A percentile compares a stretch with the other conserved stretches of the same genome.
phyloP scores from a whole-genome alignment of 2,888 invertebrate species.

The Coenonympha glycerion region DNA sequence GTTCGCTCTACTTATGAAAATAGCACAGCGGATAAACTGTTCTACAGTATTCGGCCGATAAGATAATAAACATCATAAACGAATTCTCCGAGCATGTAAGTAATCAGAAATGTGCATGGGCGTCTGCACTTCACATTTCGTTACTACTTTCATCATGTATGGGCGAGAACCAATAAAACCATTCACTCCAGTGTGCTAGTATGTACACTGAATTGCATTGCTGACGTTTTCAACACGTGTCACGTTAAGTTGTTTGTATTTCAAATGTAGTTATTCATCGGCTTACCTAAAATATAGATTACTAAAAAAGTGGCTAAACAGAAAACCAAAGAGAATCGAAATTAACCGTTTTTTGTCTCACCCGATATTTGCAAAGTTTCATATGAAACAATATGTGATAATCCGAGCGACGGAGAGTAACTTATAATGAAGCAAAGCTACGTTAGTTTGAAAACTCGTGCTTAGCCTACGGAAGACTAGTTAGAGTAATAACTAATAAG shows the following conservation, averaged over 20 bases:
- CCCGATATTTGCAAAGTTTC: no score
- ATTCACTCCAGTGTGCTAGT: constrained; percentile 39
- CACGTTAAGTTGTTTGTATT: constrained; percentile 29
- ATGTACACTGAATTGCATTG: constrained; percentile 32
- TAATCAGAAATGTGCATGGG: constrained; percentile 43
- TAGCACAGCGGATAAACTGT: constrained; percentile 9
- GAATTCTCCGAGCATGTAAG: constrained; percentile 23
- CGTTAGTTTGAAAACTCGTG: no score
- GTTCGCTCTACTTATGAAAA: constrained; percentile 14
- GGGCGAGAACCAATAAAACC: constrained; percentile 55
- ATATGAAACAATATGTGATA: no score
- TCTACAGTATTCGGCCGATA: constrained; percentile 46
- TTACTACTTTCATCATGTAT: constrained; percentile 56
- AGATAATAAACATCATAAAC: constrained; percentile 62
- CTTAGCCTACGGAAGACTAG: no score
- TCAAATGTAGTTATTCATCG: no score
- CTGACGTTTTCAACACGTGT: constrained; percentile 32
- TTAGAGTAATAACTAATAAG: no score
- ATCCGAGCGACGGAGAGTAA: no score
- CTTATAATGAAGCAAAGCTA: no score
- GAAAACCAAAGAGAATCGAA: no score
- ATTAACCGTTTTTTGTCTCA: no score
- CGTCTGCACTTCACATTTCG: constrained; percentile 57
- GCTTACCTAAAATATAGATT: no score
- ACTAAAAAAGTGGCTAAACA: no score